phyloP scores from a whole-genome alignment of 1,140 invertebrate genomes.

The Pogonus chalceus region DNA sequence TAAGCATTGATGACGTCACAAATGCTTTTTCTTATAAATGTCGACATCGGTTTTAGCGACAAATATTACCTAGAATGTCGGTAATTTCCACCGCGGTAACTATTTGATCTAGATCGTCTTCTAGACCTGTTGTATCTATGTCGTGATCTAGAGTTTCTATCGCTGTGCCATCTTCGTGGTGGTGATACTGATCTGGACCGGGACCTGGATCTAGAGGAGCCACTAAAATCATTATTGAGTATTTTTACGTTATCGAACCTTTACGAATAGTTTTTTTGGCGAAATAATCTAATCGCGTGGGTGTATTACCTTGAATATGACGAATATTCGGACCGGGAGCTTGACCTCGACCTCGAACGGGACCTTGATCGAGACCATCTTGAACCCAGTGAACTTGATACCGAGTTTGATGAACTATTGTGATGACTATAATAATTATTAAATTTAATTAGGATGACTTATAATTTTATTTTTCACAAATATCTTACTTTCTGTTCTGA shows the following conservation, averaged over 20 bases:
- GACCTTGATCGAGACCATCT: slow-evolving; percentile 25
- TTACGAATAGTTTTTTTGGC: too few relatives aligned
- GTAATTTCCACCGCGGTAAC: neutral
- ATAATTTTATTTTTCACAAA: neutral
- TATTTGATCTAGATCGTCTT: neutral
- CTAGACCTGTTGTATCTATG: neutral
- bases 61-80: slow-evolving; percentile 4
- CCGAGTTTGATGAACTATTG: slow-evolving; percentile 9
- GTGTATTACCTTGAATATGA: slow-evolving; percentile 32
- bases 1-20: too few relatives aligned
- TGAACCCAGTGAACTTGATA: neutral
- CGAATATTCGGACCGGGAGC: slow-evolving; percentile 16
- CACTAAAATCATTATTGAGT: too few relatives aligned
- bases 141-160: slow-evolving; percentile 2
- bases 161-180: neutral
- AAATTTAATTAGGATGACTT: neutral
- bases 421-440: slow-evolving; percentile 24
- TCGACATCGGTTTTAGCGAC: neutral
- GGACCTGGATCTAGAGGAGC: neutral
- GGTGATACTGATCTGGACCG: neutral
- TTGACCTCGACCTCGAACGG: slow-evolving; percentile 24
- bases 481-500: neutral
- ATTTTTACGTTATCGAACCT: too few relatives aligned
- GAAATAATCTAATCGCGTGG: too few relatives aligned
- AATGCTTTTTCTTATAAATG: neutral